Conservation (phyloP, 2,113 vertebrate genomes). For the Carassius gibelio region DNA sequence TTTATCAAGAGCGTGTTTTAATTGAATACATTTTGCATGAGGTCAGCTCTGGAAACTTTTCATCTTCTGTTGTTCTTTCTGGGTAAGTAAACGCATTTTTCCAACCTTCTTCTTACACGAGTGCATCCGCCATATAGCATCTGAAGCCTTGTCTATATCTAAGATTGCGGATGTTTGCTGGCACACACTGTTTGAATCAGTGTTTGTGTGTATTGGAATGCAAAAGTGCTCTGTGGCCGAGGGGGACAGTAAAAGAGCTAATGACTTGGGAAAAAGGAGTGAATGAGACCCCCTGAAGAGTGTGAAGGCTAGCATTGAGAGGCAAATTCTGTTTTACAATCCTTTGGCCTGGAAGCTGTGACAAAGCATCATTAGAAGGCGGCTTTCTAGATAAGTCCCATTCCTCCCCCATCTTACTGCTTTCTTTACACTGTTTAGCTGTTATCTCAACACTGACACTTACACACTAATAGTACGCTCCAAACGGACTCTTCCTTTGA, state of each 20-base stretch:
- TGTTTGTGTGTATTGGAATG: constrained; percentile 21
- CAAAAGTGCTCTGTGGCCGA: neutral
- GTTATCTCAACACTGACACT: neutral
- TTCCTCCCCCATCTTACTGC: constrained; percentile 23
- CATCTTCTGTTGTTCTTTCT: neutral
- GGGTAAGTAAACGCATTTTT: neutral
- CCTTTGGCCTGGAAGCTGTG: constrained; percentile 30
- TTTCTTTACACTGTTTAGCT: neutral
- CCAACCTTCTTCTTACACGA: neutral
- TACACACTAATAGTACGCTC: neutral
- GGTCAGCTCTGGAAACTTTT: neutral
- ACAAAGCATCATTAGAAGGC: constrained; percentile 33
- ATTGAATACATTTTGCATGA: neutral
- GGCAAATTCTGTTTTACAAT: constrained; percentile 39
- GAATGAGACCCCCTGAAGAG: constrained; percentile 44
- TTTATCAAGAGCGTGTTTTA: neutral
- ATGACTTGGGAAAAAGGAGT: constrained; percentile 33
- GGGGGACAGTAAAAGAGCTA: neutral
- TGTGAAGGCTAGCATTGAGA: constrained; percentile 49
- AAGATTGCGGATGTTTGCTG: neutral
- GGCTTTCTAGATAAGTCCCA: constrained; percentile 11
- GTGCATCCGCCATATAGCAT: neutral
- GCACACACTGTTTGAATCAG: neutral
- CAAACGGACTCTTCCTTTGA: neutral
- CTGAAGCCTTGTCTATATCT: neutral